A percentile compares a stretch with the other conserved stretches of the same genome.
phyloP scores from a whole-genome alignment of 2,797 vertebrate genomes.

The Channallabes apus region DNA sequence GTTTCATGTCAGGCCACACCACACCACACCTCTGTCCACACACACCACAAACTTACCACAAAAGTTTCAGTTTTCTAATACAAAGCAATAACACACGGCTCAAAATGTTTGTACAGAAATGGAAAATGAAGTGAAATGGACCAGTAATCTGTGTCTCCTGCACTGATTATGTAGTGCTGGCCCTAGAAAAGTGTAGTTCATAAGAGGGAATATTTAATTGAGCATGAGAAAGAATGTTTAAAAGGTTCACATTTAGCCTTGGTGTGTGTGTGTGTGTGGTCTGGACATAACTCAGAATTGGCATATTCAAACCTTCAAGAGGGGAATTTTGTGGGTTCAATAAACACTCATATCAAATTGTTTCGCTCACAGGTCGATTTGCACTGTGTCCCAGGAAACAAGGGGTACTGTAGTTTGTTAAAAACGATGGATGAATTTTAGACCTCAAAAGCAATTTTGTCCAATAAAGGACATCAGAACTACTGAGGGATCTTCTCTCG shows the following conservation, averaged over 20 bases:
- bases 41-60: neutral
- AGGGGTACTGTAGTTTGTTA: neutral
- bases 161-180: neutral
- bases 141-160: neutral
- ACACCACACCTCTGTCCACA: neutral
- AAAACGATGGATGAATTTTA: neutral
- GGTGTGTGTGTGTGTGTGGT: neutral
- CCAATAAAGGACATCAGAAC: neutral
- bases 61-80: neutral
- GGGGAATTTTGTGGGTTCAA: neutral
- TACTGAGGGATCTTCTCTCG: neutral
- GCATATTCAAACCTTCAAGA: neutral
- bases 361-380: neutral
- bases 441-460: neutral
- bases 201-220: neutral
- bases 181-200: neutral
- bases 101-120: neutral
- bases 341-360: neutral
- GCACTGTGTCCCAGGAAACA: neutral
- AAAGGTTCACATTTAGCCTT: constrained; percentile 1
- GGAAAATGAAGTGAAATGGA: neutral
- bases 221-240: constrained; percentile 12
- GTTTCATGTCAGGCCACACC: neutral
- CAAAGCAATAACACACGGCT: no score
- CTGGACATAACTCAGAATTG: neutral